Evolutionary conservation across 2,797 vertebrate genomes (phyloP), one percentile per base, ranked within the genome.

Genomic region (Pelodytes ibericus): DNA sequence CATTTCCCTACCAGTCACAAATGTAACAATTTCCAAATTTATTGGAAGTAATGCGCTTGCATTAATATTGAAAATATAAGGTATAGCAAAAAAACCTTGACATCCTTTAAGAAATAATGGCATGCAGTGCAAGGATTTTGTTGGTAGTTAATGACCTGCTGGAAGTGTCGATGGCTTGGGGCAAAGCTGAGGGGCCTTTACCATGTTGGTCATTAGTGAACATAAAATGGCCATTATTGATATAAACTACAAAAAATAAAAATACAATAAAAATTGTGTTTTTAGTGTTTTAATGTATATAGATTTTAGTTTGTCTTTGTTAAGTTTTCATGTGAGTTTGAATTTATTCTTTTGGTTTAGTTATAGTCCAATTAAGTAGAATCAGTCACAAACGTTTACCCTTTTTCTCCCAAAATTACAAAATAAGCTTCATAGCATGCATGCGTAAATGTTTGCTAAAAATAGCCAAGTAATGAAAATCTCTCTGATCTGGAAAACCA

Each of bases 141-240:
- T 84, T 83, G 84, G 80, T 83, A 81, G 81, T 74, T 90, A 89
- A 84, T 86, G 85, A 87, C 89, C 81, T 33, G 58, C 82, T 79
- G 72, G 83, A 86, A 68, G 80, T 73, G 81, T 82, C 63, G 69
- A 69, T 77, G 80, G 86, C 87, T 85, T 81, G 82, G 75, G 87
- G 86, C 87, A 82, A 71, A 81, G 83, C 85, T 86, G 75, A 88
- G 84, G 83, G 83, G 82, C 81, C 79, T 89, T 87, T 87, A 85
- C 82, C 83, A 79, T 87, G 49, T 72, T 84, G 84, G 86, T 88
- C 86, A 86, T 91, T 91, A 91, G 77, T 79, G 71, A 68, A 62
- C 71, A 57, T 62, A 73, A 79, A 63, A 73, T 79, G 47, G 47
- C 58, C 57, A 73, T 79, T 68, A 69, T 73, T 79, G 71, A 67